phyloP scores from a whole-genome alignment of 2,797 vertebrate species.

The Vipera latastei region DNA sequence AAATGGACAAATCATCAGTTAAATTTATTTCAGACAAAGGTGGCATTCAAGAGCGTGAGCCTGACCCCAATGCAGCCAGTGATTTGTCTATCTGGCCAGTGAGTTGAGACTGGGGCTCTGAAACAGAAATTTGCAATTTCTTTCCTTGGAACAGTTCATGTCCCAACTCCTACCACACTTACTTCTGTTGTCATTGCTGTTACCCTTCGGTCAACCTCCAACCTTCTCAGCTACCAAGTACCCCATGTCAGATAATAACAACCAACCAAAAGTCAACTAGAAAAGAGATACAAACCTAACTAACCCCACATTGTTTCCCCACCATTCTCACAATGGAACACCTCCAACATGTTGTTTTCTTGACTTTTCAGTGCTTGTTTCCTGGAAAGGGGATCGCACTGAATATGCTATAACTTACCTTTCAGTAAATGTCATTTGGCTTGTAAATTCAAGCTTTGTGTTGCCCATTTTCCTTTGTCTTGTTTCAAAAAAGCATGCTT shows the following conservation, averaged over 20 bases:
- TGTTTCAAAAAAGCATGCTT: not conserved
- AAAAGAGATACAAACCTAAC: not conserved
- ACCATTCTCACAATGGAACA: not conserved
- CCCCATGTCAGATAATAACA: not conserved
- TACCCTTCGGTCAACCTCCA: not conserved
- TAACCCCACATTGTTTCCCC: not conserved
- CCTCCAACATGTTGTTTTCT: not conserved
- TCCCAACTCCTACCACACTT: not conserved
- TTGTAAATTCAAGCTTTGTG: not conserved
- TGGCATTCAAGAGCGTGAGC: not conserved
- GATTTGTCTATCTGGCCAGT: not conserved
- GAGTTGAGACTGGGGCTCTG: not conserved
- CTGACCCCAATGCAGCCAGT: not conserved
- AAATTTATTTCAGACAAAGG: not conserved
- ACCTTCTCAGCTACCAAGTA: not conserved
- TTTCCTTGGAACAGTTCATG: not conserved
- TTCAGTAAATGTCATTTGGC: not conserved
- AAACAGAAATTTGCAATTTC: not conserved
- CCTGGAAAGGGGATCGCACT: not conserved
- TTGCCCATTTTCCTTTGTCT: not conserved
- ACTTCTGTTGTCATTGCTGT: not conserved
- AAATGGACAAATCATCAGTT: not conserved
- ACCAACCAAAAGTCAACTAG: not conserved
- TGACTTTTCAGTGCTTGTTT: not conserved
- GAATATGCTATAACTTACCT: not conserved